These are phyloP conservation scores for Orthonychiurus folsomi DNA, from an alignment of 2,888 invertebrate species.

Conservation along the genomic window DNA sequence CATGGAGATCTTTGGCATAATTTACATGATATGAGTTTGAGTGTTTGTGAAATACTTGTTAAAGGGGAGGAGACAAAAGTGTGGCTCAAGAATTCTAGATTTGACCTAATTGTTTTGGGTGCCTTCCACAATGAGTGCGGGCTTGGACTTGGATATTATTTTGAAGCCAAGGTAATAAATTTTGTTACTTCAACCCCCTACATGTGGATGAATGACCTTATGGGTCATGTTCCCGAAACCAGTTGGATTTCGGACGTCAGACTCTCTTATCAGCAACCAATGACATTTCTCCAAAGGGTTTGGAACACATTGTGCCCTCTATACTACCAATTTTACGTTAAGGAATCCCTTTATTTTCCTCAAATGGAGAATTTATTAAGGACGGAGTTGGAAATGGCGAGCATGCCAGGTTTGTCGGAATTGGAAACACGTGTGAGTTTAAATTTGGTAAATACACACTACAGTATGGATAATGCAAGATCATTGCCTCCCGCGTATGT, in stretches of 20 bases:
- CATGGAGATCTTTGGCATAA: background rate
- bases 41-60: background rate
- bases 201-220: background rate
- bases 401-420: slow-evolving; percentile 59
- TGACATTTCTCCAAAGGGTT: background rate
- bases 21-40: background rate
- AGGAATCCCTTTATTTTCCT: slow-evolving; percentile 4
- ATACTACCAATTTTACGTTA: background rate
- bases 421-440: slow-evolving; percentile 65
- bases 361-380: slow-evolving; percentile 3
- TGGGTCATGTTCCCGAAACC: background rate
- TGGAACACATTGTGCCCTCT: background rate
- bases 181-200: background rate
- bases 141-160: background rate
- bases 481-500: slow-evolving; percentile 72
- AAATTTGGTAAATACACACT: slow-evolving; percentile 70
- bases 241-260: slow-evolving; percentile 6
- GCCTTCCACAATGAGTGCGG: slow-evolving; percentile 3
- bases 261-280: background rate
- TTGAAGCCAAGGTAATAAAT: background rate
- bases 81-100: background rate
- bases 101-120: slow-evolving; percentile 6
- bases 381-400: slow-evolving; percentile 28
- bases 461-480: slow-evolving; percentile 66
- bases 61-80: background rate